Evolutionary conservation across 2,888 invertebrate genomes (phyloP).

Genomic region (Merodon equestris): DNA sequence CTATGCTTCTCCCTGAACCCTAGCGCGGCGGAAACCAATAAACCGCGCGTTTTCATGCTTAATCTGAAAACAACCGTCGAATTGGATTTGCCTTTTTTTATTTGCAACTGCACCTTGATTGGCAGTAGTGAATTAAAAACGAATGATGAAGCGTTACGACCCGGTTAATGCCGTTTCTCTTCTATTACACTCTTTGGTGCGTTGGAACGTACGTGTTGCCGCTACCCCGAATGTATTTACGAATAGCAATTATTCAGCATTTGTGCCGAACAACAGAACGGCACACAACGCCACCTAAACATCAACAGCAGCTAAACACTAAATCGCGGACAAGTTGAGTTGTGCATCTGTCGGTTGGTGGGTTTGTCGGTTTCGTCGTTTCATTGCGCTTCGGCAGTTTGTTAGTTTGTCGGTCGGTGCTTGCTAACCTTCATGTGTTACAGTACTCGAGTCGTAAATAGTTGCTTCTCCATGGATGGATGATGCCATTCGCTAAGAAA

Average conservation of each 20-base stretch:
- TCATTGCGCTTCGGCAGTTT: too few relatives aligned
- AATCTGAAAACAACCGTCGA: too few relatives aligned
- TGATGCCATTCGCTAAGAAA: conserved; percentile 1
- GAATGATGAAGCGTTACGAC: conserved; percentile 17
- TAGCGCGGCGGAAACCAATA: too few relatives aligned
- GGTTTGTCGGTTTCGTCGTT: background rate
- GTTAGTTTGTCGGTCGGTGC: too few relatives aligned
- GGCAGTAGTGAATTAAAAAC: conserved; percentile 16
- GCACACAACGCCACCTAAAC: background rate
- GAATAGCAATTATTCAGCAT: conserved; percentile 48
- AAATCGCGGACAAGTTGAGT: conserved; percentile 32
- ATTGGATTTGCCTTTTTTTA: too few relatives aligned
- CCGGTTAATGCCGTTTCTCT: conserved; percentile 38
- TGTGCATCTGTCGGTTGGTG: conserved; percentile 17
- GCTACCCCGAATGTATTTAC: conserved; percentile 26
- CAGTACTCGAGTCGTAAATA: conserved; percentile 37
- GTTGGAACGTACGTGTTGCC: conserved; percentile 39
- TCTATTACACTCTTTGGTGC: conserved; percentile 9
- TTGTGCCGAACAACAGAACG: background rate
- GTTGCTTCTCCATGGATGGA: conserved; percentile 23
- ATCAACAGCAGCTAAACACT: conserved; percentile 4
- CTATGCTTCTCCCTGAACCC: background rate
- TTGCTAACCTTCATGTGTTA: conserved; percentile 30
- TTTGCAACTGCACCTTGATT: conserved; percentile 17
- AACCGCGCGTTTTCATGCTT: too few relatives aligned